Conservation (phyloP, 64 coral and sea anemone genomes). For the Anthopleura sola region DNA sequence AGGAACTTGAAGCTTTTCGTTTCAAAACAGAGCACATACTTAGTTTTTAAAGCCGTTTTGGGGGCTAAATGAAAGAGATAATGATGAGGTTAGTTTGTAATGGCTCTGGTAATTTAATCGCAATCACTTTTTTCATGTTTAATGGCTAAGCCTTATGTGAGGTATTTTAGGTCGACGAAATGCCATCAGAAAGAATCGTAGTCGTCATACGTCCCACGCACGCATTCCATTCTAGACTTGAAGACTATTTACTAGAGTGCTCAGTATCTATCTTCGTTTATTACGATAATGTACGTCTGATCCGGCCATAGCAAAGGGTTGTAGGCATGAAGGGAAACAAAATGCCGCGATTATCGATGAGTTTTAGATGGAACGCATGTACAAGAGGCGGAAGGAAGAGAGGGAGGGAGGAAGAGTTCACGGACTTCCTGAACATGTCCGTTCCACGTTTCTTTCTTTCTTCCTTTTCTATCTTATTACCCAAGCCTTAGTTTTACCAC, state of each 20-base stretch:
- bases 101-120: background rate
- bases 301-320: background rate
- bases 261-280: background rate
- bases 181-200: background rate
- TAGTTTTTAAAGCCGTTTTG: background rate
- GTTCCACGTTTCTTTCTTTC: background rate
- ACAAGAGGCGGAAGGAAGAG: background rate
- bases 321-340: background rate
- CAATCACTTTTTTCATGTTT: background rate
- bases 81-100: background rate
- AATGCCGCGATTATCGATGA: background rate
- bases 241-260: background rate
- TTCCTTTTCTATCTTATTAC: background rate
- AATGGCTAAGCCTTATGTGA: background rate
- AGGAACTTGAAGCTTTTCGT: background rate
- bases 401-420: background rate
- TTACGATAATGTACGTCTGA: background rate
- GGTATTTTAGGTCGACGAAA: background rate
- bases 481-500: background rate
- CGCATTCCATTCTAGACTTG: background rate
- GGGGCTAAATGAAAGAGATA: background rate
- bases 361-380: too few species aligned
- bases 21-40: too few species aligned
- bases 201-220: slow-evolving; percentile 11
- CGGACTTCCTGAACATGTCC: background rate